phyloP scores from a whole-genome alignment of 2,888 invertebrate genomes.

The Oscheius sp. region DNA sequence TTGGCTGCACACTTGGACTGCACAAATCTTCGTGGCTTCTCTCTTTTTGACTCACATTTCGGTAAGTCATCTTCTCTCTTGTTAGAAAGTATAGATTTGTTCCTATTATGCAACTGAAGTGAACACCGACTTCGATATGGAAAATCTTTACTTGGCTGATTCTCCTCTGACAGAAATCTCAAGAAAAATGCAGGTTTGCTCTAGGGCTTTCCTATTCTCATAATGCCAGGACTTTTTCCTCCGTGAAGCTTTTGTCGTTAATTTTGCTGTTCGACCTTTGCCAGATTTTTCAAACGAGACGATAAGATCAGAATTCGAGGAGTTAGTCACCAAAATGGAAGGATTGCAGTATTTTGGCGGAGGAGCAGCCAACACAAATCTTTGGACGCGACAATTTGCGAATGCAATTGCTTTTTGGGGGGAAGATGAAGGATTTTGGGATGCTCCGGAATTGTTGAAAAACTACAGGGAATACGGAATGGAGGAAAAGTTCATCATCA shows the following conservation, averaged over 20 bases:
- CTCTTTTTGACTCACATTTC: slow-evolving; percentile 53
- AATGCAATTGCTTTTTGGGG: slow-evolving; percentile 60
- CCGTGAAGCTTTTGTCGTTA: slow-evolving; percentile 65
- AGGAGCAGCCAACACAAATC: slow-evolving; percentile 54
- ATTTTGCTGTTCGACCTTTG: slow-evolving; percentile 63
- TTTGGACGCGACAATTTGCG: slow-evolving; percentile 65
- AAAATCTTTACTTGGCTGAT: slow-evolving; percentile 63
- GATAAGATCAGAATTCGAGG: slow-evolving; percentile 55
- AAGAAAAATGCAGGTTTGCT: slow-evolving; percentile 56
- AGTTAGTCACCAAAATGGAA: slow-evolving; percentile 56
- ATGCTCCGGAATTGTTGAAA: slow-evolving; percentile 49
- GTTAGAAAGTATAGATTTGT: slow-evolving; percentile 41
- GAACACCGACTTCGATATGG: slow-evolving; percentile 68
- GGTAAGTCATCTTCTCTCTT: slow-evolving; percentile 32
- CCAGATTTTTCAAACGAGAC: slow-evolving; percentile 60
- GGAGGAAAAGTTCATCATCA: slow-evolving; percentile 49
- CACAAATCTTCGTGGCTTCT: slow-evolving; percentile 45
- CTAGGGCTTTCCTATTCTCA: not conserved
- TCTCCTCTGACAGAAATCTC: slow-evolving; percentile 67
- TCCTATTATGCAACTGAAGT: slow-evolving; percentile 60
- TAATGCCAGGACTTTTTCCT: slow-evolving; percentile 51
- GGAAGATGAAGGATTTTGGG: slow-evolving; percentile 62
- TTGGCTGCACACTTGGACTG: slow-evolving; percentile 21
- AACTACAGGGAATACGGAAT: slow-evolving; percentile 59
- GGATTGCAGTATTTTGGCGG: slow-evolving; percentile 53